Evolutionary conservation across 2,797 vertebrate species (phyloP), one percentile per base, ranked within the genome.

Genomic region (Paedocypris micromegethes): DNA sequence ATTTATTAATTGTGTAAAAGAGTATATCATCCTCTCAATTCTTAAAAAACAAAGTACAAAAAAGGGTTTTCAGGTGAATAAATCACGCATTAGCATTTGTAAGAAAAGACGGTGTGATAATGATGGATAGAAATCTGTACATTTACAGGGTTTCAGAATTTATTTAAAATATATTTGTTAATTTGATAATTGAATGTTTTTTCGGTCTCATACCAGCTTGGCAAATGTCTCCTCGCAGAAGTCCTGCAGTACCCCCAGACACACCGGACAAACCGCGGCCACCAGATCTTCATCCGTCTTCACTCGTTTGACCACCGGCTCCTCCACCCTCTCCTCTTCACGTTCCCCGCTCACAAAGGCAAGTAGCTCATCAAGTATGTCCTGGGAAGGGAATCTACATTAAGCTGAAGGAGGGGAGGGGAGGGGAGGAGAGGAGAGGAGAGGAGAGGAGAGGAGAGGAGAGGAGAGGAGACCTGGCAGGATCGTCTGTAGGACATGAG

Each of bases 181-280:
- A 23, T 23, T 23, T 23, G n/a, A n/a, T n/a, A n/a, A n/a, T n/a
- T n/a, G n/a, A 23, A 23, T 23, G 23, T 23, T 23, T 23, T 23
- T 23, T 23, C 23, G 1, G 23, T 23, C 23, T 23, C 37, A 6
- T 5, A 66, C 76, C 64, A 75, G 70, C 59, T 80, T 81, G 37
- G 92, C 87, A 79, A 93, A 94, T 58, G 82, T 71, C 6, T 61
- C 50, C 71, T 90, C 85, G 2, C 92, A 92, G 71, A 92, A 88
- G 3, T 92, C 85, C 84, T 98, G 94, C 39, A 98, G 90, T 71
- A 98, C 75, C 53, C 96, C 96, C 78, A 98, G 75, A 78, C 96
- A 98, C 54, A 90, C 76, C 5, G 89, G 93, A 73, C 96, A 98
- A 43, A 90, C 85, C 23, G 23, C 23, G 23, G 23, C 23, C 23